These are phyloP conservation scores for Ibycter americanus DNA, from an alignment of 2,797 vertebrate species.

Conservation along the genomic window DNA sequence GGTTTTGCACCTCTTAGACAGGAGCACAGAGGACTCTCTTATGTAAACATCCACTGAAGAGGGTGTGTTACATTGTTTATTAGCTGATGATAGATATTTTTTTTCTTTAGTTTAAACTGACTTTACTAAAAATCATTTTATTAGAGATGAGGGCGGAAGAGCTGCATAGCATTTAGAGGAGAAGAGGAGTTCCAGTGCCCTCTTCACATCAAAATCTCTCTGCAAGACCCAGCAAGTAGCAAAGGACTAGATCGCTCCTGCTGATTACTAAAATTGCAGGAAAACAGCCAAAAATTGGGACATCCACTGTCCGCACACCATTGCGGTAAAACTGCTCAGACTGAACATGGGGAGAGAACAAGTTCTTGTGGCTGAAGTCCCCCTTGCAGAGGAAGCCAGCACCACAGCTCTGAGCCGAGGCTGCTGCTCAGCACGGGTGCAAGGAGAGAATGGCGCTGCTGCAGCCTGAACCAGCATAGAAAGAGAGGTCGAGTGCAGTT, in stretches of 20 bases:
- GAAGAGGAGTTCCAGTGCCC: not conserved
- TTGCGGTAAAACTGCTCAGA: not conserved
- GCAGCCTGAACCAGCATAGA: not conserved
- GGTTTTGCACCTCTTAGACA: conserved; percentile 63
- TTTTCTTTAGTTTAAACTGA: not conserved
- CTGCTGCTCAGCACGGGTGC: rapidly evolving
- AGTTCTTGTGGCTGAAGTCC: not conserved
- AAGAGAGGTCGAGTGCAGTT: rapidly evolving
- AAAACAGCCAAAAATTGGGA: not conserved
- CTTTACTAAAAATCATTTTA: conserved; percentile 34
- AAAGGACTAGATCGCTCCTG: rapidly evolving
- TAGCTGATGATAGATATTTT: conserved; percentile 41
- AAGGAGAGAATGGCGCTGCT: rapidly evolving
- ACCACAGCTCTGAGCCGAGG: rapidly evolving
- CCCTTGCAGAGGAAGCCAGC: not conserved
- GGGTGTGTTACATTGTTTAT: conserved; percentile 44
- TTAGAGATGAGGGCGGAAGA: not conserved
- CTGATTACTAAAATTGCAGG: not conserved
- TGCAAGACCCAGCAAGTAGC: not conserved
- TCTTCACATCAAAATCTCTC: not conserved
- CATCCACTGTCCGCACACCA: not conserved
- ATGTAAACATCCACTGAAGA: conserved; percentile 32
- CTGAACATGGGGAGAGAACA: not conserved
- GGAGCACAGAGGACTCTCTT: conserved; percentile 36
- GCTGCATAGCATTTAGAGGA: not conserved